Evolutionary conservation across 2,113 vertebrate species (phyloP), one percentile per base, ranked within the genome.

Genomic region (Montifringilla adamsi): DNA sequence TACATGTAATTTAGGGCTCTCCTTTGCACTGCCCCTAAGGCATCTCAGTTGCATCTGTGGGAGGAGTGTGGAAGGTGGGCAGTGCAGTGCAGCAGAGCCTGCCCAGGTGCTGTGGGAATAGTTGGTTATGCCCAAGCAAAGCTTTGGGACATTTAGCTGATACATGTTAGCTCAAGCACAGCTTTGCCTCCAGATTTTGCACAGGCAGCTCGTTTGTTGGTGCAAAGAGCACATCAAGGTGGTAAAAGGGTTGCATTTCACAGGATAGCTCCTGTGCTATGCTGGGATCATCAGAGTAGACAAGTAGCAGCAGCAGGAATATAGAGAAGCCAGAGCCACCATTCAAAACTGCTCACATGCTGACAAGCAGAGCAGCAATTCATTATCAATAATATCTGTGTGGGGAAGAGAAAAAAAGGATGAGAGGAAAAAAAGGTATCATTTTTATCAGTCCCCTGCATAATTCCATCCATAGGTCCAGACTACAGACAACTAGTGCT

Each of bases 1-100:
- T 10, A 24, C 24, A 11, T 72, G 52, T 28, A 33, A 31, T 93
- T 92, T 80, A 72, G 53, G 53, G 89, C 35, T 89, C 14, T 72
- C 44, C 46, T 83, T n/a, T 9, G 6, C 22, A 41, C 33, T 9
- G 6, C 20, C 46, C 33, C 49, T 75, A 49, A 35, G 2, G 3
- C 41, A 66, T n/a, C 6, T 14, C 3, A 15, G 62, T 66, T 0
- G 0, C 3, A 4, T 58, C n/a, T 0, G 0, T 52, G 21, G 46
- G n/a, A 86, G 62, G 33, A 28, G 13, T 84, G 37, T 37, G 39
- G 62, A 60, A 83, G 30, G 27, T 72, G 50, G 47, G 41, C n/a
- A 58, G 15, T 20, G 26, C 33, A 85, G 66, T 0, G 9, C 17
- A 74, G 66, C 1, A 4, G 44, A 82, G 75, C 53, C 50, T 78